Percentiles rank a stretch among this genome's conserved stretches.
Conservation (phyloP, 2,113 vertebrate genomes). For the Colistium nudipinnis region DNA sequence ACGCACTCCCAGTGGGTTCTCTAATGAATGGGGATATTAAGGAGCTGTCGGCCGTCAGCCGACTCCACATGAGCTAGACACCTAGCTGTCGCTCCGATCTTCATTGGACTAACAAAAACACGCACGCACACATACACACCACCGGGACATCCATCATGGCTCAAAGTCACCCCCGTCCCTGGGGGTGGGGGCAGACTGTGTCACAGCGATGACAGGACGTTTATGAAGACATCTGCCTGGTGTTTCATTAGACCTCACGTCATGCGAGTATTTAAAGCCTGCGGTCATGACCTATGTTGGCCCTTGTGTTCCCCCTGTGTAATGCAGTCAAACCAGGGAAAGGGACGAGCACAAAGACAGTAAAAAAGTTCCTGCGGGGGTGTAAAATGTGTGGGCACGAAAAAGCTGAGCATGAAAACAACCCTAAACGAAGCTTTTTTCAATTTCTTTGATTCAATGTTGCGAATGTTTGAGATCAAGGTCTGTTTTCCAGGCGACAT, state of each 20-base stretch:
- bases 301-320: slow-evolving; percentile 5
- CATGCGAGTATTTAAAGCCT: slow-evolving; percentile 48
- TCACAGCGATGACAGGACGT: slow-evolving; percentile 22
- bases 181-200: slow-evolving; percentile 38
- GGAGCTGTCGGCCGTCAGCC: slow-evolving; percentile 52
- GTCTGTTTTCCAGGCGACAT: slow-evolving; percentile 3
- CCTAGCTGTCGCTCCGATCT: slow-evolving; percentile 62
- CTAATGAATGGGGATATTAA: slow-evolving; percentile 54
- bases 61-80: slow-evolving; percentile 48
- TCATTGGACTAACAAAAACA: slow-evolving; percentile 29
- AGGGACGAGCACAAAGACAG: slow-evolving; percentile 17
- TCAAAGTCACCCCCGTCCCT: slow-evolving; percentile 74
- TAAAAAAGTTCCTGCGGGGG: slow-evolving; percentile 10
- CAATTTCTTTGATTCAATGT: neutral
- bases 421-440: no score
- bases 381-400: slow-evolving; percentile 18
- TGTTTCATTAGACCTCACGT: slow-evolving; percentile 69
- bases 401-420: slow-evolving; percentile 5
- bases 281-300: slow-evolving; percentile 7
- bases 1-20: slow-evolving; percentile 22
- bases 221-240: slow-evolving; percentile 70
- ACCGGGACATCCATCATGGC: slow-evolving; percentile 31
- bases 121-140: slow-evolving; percentile 3
- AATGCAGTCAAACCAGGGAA: neutral
- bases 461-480: neutral